phyloP scores from a whole-genome alignment of 2,797 vertebrate species.

The Urosaurus nigricauda region DNA sequence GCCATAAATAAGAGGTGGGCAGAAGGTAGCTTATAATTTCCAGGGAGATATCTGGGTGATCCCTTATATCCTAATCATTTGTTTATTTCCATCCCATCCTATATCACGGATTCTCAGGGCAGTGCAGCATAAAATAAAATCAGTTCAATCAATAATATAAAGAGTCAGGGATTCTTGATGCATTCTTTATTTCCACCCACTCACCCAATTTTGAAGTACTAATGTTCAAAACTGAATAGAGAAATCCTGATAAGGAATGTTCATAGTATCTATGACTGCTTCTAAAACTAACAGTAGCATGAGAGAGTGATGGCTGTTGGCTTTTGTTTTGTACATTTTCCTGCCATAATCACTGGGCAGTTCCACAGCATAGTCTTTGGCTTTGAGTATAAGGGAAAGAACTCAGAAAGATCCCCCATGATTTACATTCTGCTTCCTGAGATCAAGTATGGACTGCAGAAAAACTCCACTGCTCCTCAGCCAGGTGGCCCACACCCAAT shows the following conservation, averaged over 20 bases:
- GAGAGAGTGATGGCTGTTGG: neutral
- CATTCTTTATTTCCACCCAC: no score
- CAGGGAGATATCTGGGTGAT: no score
- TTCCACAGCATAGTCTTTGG: neutral
- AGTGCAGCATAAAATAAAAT: no score
- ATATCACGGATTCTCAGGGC: no score
- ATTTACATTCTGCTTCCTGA: conserved; percentile 31
- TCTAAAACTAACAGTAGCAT: neutral
- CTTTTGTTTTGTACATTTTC: neutral
- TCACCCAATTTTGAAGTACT: no score
- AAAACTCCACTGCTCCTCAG: neutral
- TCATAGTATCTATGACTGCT: neutral
- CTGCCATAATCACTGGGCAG: neutral
- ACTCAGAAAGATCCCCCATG: neutral
- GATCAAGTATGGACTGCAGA: neutral
- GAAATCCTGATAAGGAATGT: neutral
- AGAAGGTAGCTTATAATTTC: no score
- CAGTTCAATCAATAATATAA: no score
- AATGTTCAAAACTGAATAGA: no score
- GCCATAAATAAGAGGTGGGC: no score
- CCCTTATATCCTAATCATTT: no score
- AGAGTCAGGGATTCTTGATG: no score
- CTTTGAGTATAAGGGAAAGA: conserved; percentile 4
- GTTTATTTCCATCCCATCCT: no score
- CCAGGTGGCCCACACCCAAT: conserved; percentile 42